Evolutionary conservation across 1,140 invertebrate genomes (phyloP).

Genomic region (Drosophila hydei): DNA sequence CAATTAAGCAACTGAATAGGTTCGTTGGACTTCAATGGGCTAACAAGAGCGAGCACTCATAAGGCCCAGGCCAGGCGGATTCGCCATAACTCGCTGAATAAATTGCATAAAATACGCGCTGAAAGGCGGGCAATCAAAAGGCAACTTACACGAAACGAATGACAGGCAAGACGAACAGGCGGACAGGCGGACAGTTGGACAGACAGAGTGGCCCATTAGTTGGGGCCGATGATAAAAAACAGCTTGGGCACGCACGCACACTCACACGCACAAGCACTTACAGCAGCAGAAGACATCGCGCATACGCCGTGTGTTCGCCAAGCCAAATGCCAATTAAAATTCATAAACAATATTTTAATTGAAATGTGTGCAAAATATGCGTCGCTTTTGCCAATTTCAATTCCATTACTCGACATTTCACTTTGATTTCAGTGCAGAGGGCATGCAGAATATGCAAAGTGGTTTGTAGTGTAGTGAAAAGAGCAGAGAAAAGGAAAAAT

Average conservation of each 20-base stretch:
- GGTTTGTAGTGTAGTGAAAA: not conserved
- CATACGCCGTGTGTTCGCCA: conserved; percentile 63
- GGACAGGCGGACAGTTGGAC: conserved; percentile 10
- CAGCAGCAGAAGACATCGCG: conserved; percentile 62
- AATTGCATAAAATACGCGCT: conserved; percentile 63
- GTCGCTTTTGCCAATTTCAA: conserved; percentile 23
- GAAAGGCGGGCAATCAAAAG: conserved; percentile 59
- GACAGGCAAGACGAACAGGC: conserved; percentile 6
- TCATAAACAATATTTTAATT: conserved; percentile 56
- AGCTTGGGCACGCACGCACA: conserved; percentile 49
- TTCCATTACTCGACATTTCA: conserved; percentile 14
- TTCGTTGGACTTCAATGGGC: conserved; percentile 41
- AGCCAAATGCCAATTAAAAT: conserved; percentile 60
- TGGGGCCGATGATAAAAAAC: conserved; percentile 64
- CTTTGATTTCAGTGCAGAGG: not conserved
- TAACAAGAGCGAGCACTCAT: conserved; percentile 38
- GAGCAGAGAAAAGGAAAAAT: not conserved
- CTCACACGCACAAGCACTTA: conserved; percentile 24
- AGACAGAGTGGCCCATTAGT: conserved; percentile 51
- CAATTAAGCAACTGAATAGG: conserved; percentile 30
- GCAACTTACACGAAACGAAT: conserved; percentile 24
- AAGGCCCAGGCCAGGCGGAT: conserved; percentile 30
- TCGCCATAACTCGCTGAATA: conserved; percentile 51
- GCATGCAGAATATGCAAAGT: not conserved
- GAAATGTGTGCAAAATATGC: conserved; percentile 47